A percentile compares a stretch with the other conserved stretches of the same genome.
Conservation (phyloP, 2,113 vertebrate genomes). For the Mustela lutreola region DNA sequence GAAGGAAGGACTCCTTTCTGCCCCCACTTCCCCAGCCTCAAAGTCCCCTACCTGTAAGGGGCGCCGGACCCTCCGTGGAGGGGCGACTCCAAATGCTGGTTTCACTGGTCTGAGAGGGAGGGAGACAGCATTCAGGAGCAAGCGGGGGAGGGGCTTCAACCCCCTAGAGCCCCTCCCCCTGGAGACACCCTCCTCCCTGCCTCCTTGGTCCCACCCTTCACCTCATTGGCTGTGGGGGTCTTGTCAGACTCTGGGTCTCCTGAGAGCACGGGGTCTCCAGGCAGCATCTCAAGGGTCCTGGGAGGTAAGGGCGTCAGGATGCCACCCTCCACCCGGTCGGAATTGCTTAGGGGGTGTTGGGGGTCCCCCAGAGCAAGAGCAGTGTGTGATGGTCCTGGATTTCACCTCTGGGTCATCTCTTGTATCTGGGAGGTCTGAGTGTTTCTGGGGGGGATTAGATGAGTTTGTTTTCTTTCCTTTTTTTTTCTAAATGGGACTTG, state of each 20-base stretch:
- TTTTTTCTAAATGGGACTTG: neutral
- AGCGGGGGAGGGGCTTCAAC: neutral
- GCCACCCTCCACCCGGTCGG: neutral
- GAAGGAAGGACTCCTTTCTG: neutral
- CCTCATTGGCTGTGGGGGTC: neutral
- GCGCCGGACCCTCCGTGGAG: neutral
- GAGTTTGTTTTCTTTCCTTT: neutral
- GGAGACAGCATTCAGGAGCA: conserved; percentile 1
- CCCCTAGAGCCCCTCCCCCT: neutral
- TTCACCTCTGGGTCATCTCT: neutral
- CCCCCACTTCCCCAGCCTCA: neutral
- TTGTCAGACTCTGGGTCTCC: conserved; percentile 61
- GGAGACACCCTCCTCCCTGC: neutral
- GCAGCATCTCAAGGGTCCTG: conserved; percentile 74
- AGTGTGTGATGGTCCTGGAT: neutral
- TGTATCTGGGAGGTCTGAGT: neutral
- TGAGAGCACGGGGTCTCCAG: conserved; percentile 61
- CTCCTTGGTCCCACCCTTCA: neutral
- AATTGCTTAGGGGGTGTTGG: neutral
- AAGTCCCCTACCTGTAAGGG: conserved; percentile 75
- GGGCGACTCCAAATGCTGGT: conserved; percentile 46
- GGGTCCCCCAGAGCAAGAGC: neutral
- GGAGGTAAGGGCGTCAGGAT: conserved; percentile 30
- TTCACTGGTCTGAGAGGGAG: conserved; percentile 35
- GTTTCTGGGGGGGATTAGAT: neutral